Percentiles rank a stretch among this genome's conserved stretches.
phyloP scores from a whole-genome alignment of 2,113 vertebrate genomes.

The Halichoerus grypus region DNA sequence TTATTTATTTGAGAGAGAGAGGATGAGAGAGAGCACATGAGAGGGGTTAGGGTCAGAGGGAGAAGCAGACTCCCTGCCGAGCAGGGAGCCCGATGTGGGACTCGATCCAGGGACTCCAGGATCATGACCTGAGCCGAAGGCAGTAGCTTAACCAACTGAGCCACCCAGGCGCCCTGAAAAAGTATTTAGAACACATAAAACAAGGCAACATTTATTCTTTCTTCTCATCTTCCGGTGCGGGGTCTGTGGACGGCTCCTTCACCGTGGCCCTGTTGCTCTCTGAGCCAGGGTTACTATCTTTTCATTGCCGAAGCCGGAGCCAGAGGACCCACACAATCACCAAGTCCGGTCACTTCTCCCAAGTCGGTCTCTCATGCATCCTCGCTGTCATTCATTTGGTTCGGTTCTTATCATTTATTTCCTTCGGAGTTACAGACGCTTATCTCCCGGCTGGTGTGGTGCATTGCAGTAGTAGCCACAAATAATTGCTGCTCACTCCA shows the following conservation, averaged over 20 bases:
- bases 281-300: constrained; percentile 88
- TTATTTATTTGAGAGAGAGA: too few species aligned
- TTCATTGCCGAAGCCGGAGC: not conserved
- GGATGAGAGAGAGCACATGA: too few species aligned
- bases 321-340: not conserved
- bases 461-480: not conserved
- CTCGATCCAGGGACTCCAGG: too few species aligned
- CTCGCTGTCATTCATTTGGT: not conserved
- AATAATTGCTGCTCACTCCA: not conserved
- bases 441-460: not conserved
- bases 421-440: not conserved
- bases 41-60: too few species aligned
- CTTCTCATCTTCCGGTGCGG: constrained; percentile 88
- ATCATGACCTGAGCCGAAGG: too few species aligned
- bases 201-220: constrained; percentile 85
- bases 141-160: too few species aligned
- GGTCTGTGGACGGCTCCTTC: constrained; percentile 89
- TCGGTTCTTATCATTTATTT: not conserved
- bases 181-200: constrained; percentile 75
- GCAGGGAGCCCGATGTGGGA: too few species aligned
- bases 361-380: not conserved
- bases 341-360: not conserved
- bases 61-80: too few species aligned
- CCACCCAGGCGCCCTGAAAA: not conserved
- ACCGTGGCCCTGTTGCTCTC: constrained; percentile 91